These are phyloP conservation scores for Tricholaema leucomelas DNA, from an alignment of 2,113 vertebrate species.

Conservation along the genomic window DNA sequence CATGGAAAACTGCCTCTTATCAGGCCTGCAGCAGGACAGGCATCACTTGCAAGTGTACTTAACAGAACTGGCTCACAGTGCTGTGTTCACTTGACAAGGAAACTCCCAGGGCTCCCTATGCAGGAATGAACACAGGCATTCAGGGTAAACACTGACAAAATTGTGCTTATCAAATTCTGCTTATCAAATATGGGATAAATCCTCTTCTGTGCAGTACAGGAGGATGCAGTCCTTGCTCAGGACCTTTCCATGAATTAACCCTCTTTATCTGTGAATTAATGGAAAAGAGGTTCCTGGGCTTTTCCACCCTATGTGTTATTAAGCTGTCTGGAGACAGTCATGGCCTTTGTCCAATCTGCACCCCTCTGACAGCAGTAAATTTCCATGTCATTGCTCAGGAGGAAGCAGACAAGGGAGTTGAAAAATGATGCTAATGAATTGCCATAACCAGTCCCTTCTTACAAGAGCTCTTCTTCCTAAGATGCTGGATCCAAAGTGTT, in stretches of 20 bases:
- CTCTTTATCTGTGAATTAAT: not conserved
- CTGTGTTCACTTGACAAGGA: too few relatives aligned
- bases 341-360: conserved; percentile 31
- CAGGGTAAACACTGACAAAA: too few relatives aligned
- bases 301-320: conserved; percentile 9
- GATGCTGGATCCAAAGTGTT: conserved; percentile 47
- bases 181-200: too few relatives aligned
- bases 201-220: too few relatives aligned
- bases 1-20: too few relatives aligned
- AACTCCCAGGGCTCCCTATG: too few relatives aligned
- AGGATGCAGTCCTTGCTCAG: too few relatives aligned
- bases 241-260: not conserved
- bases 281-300: not conserved
- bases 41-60: too few relatives aligned
- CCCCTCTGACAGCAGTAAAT: conserved; percentile 65
- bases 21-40: too few relatives aligned
- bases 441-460: conserved; percentile 57
- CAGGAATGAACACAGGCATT: too few relatives aligned
- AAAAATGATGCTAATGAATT: conserved; percentile 73
- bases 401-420: conserved; percentile 62
- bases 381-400: not conserved
- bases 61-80: too few relatives aligned
- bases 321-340: conserved; percentile 55
- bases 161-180: too few relatives aligned
- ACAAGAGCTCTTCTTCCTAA: conserved; percentile 21